These are phyloP conservation scores for Rhynchonema sp. DNA, from an alignment of 2,888 invertebrate species.

Conservation along the genomic window DNA sequence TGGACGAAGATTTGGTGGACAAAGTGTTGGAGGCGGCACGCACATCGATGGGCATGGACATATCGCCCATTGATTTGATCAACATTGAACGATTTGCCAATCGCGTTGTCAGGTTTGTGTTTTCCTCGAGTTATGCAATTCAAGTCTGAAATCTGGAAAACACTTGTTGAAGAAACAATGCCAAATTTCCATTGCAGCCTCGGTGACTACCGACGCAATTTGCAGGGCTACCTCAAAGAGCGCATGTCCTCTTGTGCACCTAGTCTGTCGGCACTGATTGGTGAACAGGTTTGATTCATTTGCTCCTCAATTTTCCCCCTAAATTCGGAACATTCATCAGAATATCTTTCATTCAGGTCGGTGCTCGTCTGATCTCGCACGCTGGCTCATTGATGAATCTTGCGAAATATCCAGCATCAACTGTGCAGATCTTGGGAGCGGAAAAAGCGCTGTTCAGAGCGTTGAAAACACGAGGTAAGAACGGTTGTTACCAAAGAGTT, in stretches of 20 bases:
- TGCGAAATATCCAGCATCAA: conserved; percentile 95
- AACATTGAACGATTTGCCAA: conserved; percentile 51
- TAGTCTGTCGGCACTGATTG: conserved; percentile 74
- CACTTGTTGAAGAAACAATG: too few species aligned
- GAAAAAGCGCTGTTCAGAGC: conserved; percentile 82
- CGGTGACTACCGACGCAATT: conserved; percentile 63
- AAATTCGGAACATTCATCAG: too few species aligned
- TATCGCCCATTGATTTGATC: conserved; percentile 73
- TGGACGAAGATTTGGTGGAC: conserved; percentile 51
- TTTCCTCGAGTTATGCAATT: too few species aligned
- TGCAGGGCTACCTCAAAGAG: conserved; percentile 64
- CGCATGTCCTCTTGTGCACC: conserved; percentile 91
- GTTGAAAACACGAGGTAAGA: conserved; percentile 25
- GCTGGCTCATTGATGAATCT: conserved; percentile 95
- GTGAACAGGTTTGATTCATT: conserved; percentile 48
- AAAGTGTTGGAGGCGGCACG: conserved; percentile 77
- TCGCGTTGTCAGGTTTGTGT: conserved; percentile 4
- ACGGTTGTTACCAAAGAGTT: not conserved
- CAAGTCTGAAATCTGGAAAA: too few species aligned
- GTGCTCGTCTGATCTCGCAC: conserved; percentile 87
- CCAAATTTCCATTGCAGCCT: too few species aligned
- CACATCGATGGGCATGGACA: conserved; percentile 97
- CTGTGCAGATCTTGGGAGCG: conserved; percentile 89
- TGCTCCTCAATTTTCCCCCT: not conserved
- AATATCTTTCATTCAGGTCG: conserved; percentile 45